Conservation (phyloP, 2,113 vertebrate species). For the Tinamus guttatus region DNA sequence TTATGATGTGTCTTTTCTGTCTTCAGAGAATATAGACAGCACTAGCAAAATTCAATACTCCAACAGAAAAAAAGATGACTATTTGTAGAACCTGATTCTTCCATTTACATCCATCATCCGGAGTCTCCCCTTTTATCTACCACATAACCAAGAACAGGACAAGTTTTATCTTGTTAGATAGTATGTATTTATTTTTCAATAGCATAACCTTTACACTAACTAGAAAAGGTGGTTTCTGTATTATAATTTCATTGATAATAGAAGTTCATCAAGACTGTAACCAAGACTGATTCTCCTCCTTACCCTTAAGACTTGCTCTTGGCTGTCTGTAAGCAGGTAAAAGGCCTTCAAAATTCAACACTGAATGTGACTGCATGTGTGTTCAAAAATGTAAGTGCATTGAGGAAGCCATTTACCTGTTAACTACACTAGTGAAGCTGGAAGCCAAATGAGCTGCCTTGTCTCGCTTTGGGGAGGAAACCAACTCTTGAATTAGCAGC, state of each 20-base stretch:
- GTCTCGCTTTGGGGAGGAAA: background rate
- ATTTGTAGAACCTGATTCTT: background rate
- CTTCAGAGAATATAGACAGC: background rate
- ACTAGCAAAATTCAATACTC: background rate
- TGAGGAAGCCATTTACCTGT: background rate
- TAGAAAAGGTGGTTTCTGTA: background rate
- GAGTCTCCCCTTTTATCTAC: background rate
- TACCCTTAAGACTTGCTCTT: background rate
- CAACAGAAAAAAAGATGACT: background rate
- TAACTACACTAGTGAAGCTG: background rate
- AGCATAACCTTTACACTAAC: background rate
- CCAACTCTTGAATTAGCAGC: background rate
- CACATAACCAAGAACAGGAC: background rate
- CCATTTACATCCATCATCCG: background rate
- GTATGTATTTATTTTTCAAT: background rate
- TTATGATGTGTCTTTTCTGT: background rate
- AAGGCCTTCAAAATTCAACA: background rate
- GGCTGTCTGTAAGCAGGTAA: background rate
- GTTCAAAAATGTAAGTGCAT: background rate
- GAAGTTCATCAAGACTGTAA: background rate
- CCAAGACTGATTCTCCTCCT: background rate
- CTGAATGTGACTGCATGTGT: background rate
- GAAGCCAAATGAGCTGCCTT: background rate
- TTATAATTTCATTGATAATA: background rate
- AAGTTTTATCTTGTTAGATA: background rate